A percentile compares a stretch with the other conserved stretches of the same genome.
Evolutionary conservation across 1,140 invertebrate species (phyloP).

Genomic region (Drosophila ohnishii): DNA sequence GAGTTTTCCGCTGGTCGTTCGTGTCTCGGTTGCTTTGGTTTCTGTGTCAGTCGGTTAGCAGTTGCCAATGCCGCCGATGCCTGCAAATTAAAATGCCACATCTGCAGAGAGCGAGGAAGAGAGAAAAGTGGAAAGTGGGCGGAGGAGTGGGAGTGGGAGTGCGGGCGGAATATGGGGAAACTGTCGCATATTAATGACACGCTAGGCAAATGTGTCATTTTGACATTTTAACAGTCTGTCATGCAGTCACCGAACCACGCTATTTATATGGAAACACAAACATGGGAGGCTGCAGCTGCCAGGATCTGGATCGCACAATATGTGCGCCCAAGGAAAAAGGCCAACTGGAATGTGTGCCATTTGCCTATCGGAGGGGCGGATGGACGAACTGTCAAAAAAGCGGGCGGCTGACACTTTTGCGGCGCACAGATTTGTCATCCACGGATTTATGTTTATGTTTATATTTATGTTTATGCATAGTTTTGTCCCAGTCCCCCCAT

Average conservation of each 20-base stretch:
- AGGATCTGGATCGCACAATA: constrained; percentile 25
- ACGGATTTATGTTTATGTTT: constrained; percentile 80
- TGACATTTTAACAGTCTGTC: constrained; percentile 82
- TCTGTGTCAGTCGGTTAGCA: constrained; percentile 81
- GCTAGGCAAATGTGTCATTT: constrained; percentile 81
- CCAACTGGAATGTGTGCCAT: constrained; percentile 74
- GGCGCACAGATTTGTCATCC: constrained; percentile 75
- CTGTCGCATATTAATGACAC: constrained; percentile 81
- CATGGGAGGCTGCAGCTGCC: constrained; percentile 65
- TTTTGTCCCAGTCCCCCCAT: constrained; percentile 29
- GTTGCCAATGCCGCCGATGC: constrained; percentile 54
- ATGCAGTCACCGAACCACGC: constrained; percentile 77
- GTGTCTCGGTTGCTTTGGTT: constrained; percentile 47
- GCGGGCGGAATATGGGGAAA: constrained; percentile 14
- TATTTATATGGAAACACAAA: constrained; percentile 66
- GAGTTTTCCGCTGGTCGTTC: constrained; percentile 35
- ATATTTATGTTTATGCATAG: constrained; percentile 72
- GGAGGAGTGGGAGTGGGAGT: constrained; percentile 1
- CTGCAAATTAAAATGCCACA: constrained; percentile 69
- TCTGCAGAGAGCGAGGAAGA: constrained; percentile 11
- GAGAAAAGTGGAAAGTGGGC: background rate
- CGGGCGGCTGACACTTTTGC: constrained; percentile 66
- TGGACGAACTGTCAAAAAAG: constrained; percentile 25
- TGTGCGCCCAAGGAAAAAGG: constrained; percentile 40
- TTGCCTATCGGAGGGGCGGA: constrained; percentile 64